A percentile compares a stretch with the other conserved stretches of the same genome.
phyloP scores from a whole-genome alignment of 2,113 vertebrate species.

The Arvicanthis niloticus region DNA sequence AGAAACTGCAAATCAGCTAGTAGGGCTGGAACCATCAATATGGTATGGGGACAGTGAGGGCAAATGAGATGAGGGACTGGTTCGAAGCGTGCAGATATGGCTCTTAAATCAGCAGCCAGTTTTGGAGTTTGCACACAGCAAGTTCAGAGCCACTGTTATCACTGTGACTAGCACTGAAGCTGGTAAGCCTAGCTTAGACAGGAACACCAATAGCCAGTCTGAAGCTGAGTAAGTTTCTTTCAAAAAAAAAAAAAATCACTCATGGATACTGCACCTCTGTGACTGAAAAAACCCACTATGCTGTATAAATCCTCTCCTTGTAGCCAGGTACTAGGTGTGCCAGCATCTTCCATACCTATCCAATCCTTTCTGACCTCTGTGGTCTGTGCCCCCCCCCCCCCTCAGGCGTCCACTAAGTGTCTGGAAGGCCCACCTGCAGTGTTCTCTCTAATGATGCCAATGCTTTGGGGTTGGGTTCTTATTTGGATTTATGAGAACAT shows the following conservation, averaged over 20 bases:
- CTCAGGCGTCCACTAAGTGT: neutral
- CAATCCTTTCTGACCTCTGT: conserved; percentile 50
- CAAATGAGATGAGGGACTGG: neutral
- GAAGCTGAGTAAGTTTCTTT: neutral
- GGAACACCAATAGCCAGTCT: neutral
- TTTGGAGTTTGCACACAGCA: neutral
- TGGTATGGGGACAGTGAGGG: fast-evolving
- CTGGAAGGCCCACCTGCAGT: neutral
- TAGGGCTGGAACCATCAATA: neutral
- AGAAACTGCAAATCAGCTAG: neutral
- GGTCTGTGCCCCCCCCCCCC: neutral
- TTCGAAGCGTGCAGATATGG: neutral
- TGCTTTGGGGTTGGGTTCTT: conserved; percentile 41
- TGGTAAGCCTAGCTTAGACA: neutral
- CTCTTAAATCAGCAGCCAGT: neutral
- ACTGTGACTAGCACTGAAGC: neutral
- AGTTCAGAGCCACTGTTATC: neutral
- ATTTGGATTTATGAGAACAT: conserved; percentile 32
- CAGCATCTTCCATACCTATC: neutral
- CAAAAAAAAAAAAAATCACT: neutral
- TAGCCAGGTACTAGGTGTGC: neutral
- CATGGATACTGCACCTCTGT: neutral
- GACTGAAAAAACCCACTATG: neutral
- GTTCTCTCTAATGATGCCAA: neutral
- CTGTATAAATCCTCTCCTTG: neutral